Evolutionary conservation across 2,888 invertebrate genomes (phyloP), one percentile per base, ranked within the genome.

Genomic region (Lingula anatina): DNA sequence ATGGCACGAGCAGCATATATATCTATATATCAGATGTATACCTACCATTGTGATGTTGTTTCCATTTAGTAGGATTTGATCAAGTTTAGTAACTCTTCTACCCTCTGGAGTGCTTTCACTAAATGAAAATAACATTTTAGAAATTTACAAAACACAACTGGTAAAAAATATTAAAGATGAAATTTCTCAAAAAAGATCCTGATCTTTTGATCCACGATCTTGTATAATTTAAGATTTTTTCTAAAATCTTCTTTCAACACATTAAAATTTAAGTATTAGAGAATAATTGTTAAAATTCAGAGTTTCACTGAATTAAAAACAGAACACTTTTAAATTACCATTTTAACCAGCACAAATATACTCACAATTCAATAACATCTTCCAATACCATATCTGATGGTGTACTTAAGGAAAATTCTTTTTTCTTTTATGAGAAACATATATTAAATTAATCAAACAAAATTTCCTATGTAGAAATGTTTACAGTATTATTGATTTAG

Each of bases 31-130:
- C n/a, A n/a, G n/a, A n/a, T n/a, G n/a, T n/a, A 27, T 26, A 53
- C 66, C 62, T 72, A 90, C 89, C 99, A 99, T 99, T 21, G 97
- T 96, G 54, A 99, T 97, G 73, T 99, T 96, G 75, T 97, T 99
- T 63, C 99, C 99, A 79, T 99, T 99, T 9, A 99, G 81, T 47
- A 99, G 83, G 69, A 99, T 99, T 79, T 95, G 92, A 78, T 99
- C 97, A 50, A 99, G 79, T 78, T 94, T 95, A 0, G 97, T 99
- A 35, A 99, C 89, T 73, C 96, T 83, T 61, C 94, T 83, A 20
- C 76, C 77, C 79, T 99, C 97, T 0, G 94, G 88, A 0, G 99
- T 99, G 43, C 89, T 91, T 81, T 99, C 99, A 66, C 75, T 76
- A 43, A 64, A 71, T n/a, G 23, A 46, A 31, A 41, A n/a, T 18